Evolutionary conservation across 2,113 vertebrate species (phyloP).

Genomic region (Amblyopsis rosae): DNA sequence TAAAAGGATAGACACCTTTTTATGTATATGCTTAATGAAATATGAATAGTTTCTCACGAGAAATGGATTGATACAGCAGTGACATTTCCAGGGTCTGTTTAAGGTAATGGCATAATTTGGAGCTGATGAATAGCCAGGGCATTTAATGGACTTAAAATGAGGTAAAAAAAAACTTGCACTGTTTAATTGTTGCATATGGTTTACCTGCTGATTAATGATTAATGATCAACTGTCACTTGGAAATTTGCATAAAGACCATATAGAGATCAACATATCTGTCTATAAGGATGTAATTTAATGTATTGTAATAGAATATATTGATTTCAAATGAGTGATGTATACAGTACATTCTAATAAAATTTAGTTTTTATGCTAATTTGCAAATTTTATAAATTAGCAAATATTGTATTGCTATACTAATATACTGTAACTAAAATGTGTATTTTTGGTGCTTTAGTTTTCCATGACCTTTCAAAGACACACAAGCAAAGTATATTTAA

Average conservation of each 20-base stretch:
- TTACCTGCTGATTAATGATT: conserved; percentile 51
- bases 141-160: conserved; percentile 67
- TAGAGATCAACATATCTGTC: no score
- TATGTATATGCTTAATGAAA: conserved; percentile 73
- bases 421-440: conserved; percentile 2
- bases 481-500: no score
- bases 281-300: no score
- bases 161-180: conserved; percentile 59
- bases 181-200: conserved; percentile 64
- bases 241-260: conserved; percentile 16
- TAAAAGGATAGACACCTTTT: conserved; percentile 60
- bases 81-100: conserved; percentile 75
- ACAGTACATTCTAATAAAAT: neutral
- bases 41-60: conserved; percentile 73
- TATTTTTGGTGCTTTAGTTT: conserved; percentile 8
- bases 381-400: no score
- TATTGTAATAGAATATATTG: no score
- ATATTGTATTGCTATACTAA: neutral
- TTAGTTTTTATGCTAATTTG: neutral
- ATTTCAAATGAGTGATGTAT: no score
- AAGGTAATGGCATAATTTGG: conserved; percentile 67
- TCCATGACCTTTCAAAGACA: neutral
- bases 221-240: conserved; percentile 34
- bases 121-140: conserved; percentile 63
- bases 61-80: conserved; percentile 67